phyloP scores from a whole-genome alignment of 2,888 invertebrate species.

The Macaria liturata region DNA sequence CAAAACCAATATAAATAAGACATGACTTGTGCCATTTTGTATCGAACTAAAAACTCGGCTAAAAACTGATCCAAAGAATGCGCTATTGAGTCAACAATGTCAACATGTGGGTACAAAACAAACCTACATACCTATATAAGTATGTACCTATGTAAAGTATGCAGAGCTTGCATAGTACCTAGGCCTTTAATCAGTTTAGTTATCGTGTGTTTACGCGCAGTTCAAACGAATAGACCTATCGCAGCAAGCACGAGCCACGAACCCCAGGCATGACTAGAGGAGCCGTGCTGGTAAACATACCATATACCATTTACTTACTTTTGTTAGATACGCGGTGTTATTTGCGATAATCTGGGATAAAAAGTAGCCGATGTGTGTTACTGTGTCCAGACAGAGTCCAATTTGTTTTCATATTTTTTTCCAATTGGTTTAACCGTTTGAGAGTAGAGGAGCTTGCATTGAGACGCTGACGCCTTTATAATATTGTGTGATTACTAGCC shows the following conservation, averaged over 20 bases:
- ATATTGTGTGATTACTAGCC: conserved; percentile 20
- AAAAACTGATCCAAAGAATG: no score
- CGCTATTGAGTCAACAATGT: no score
- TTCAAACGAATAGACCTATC: conserved; percentile 34
- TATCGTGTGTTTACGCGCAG: conserved; percentile 44
- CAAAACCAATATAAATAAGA: no score
- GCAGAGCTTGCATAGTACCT: conserved; percentile 17
- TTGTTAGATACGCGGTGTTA: no score
- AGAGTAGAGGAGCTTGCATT: no score
- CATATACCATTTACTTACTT: conserved; percentile 24
- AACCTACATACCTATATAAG: conserved; percentile 2
- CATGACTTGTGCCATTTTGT: no score
- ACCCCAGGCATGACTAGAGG: conserved; percentile 47
- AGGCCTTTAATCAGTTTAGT: conserved; percentile 31
- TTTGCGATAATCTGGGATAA: conserved; percentile 24
- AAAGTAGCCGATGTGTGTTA: conserved; percentile 4
- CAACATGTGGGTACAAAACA: no score
- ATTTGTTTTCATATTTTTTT: no score
- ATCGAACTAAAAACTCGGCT: no score
- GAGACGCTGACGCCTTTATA: no score
- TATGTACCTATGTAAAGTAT: conserved; percentile 19
- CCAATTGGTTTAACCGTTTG: no score
- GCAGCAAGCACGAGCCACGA: conserved; percentile 48
- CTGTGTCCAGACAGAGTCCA: no score
- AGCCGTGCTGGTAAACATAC: conserved; percentile 38